Evolutionary conservation across 2,113 vertebrate genomes (phyloP).

Genomic region (Dryoscopus gambensis): DNA sequence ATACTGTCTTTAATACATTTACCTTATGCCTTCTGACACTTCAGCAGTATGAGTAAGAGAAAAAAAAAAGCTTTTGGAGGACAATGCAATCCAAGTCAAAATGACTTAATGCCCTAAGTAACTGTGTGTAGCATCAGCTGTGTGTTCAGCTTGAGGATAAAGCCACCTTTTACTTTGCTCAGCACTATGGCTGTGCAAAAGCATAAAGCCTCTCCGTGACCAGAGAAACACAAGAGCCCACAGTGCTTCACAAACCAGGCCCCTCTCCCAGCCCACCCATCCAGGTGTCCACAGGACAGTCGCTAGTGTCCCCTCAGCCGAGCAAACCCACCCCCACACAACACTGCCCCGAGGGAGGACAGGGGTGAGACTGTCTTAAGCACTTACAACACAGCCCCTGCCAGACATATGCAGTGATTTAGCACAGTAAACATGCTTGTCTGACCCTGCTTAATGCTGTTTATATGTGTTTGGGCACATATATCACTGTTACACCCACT

Average conservation of each 20-base stretch:
- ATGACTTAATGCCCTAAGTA: background rate
- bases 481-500: background rate
- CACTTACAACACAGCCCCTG: background rate
- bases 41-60: background rate
- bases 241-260: background rate
- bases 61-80: background rate
- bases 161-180: background rate
- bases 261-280: no score
- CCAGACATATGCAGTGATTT: background rate
- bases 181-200: fast-evolving
- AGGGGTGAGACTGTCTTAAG: background rate
- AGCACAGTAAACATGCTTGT: background rate
- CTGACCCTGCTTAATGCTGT: background rate
- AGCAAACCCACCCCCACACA: background rate
- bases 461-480: background rate
- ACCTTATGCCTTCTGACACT: background rate
- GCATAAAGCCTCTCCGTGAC: background rate
- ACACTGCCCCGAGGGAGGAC: background rate
- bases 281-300: background rate
- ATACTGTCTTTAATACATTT: background rate
- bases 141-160: background rate
- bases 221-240: background rate
- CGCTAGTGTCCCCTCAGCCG: fast-evolving
- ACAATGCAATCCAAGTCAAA: background rate
- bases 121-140: background rate